Base-by-base conservation (phyloP, 2,113 vertebrate species). In the Leucopternis melanops region DNA sequence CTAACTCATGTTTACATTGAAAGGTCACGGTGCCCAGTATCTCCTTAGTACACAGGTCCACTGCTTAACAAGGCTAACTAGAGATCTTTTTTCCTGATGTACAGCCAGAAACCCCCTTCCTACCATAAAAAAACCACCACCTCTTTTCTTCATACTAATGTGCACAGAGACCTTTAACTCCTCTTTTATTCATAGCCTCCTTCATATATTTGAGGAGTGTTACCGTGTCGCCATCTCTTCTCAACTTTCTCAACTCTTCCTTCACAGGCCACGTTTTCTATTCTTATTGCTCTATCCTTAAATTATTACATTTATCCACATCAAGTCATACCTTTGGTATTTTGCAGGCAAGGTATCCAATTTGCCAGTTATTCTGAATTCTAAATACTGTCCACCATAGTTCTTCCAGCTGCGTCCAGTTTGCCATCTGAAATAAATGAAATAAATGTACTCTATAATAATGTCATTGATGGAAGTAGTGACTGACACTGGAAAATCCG, bases 161-260 rank as follows among this genome's bases (percentile, higher is more conserved):
- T 19, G 20, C 5, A 27, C 13, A 5, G 11, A 44, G 11, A n/a
- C 6, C 0, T 1, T 14, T 20, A 14, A 52, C 75, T 65, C 18
- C 26, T 49, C 52, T 86, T 77, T 47, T 5, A 18, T 91, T 73
- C 52, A 8, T 16, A 36, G 27, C 15, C 9, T 49, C 16, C 20
- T 84, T 61, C n/a, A 13, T 10, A 29, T 4, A 12, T 58, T 16
- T 74, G 25, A 23, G 22, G 9, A 54, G 22, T 9, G 16, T 38
- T 78, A n/a, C 7, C 31, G 20, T 8, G 9, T 31, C 3, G 0
- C 20, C 8, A 52, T n/a, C 29, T 63, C 65, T 72, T 55, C 86
- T 73, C 40, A 16, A 10, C 17, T 66, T 86, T 81, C 40, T 62
- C 50, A 7, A 0, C 4, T 7, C 29, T 67, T 92, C 57, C 19